Conservation (phyloP, 2,797 vertebrate species). For the Selene dorsalis region DNA sequence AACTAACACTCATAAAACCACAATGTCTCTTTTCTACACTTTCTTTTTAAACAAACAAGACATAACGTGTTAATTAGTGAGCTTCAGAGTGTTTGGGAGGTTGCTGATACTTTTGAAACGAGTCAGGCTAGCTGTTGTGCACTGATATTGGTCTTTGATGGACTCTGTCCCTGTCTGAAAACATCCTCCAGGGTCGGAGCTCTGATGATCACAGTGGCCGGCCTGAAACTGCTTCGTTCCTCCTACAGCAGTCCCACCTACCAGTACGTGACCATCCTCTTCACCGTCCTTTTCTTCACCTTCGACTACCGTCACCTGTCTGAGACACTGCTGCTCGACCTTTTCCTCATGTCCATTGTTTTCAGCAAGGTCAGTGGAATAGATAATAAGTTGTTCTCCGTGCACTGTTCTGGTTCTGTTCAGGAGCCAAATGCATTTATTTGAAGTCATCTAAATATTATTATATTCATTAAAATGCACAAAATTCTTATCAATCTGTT, state of each 20-base stretch:
- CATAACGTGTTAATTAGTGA: background rate
- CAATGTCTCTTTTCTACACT: background rate
- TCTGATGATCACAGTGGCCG: conserved; percentile 96
- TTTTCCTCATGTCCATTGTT: conserved; percentile 98
- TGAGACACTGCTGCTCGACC: conserved; percentile 96
- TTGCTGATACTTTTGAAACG: background rate
- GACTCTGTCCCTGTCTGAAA: background rate
- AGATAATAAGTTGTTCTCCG: background rate
- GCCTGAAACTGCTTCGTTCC: conserved; percentile 96
- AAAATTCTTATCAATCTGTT: background rate
- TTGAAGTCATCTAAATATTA: background rate
- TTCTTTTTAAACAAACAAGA: background rate
- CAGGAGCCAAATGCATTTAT: background rate
- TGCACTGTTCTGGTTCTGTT: background rate
- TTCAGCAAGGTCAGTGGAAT: conserved; percentile 93
- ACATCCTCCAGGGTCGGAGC: conserved; percentile 88
- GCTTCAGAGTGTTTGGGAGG: background rate
- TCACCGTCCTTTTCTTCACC: conserved; percentile 98
- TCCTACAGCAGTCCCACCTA: conserved; percentile 97
- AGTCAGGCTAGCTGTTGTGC: too few relatives aligned
- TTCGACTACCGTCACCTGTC: conserved; percentile 96
- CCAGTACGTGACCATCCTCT: conserved; percentile 96
- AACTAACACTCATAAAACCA: background rate
- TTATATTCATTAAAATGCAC: background rate
- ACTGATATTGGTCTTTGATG: background rate